phyloP scores from a whole-genome alignment of 2,113 vertebrate species.

The Chamaea fasciata region DNA sequence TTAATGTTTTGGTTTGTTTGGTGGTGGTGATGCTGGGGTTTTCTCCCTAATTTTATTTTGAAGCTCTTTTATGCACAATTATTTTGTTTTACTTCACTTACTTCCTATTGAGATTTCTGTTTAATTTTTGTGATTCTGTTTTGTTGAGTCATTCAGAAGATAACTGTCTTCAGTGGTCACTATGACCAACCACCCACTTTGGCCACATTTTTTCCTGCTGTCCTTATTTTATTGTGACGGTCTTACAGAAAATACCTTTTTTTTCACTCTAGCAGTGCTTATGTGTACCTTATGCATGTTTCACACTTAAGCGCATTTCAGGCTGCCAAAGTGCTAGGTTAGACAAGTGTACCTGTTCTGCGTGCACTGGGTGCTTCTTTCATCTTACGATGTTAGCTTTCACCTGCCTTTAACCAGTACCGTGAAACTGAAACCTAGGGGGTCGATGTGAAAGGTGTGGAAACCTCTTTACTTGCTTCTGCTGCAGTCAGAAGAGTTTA shows the following conservation, averaged over 20 bases:
- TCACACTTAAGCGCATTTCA: not conserved
- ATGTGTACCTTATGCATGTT: fast-evolving
- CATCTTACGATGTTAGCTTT: fast-evolving
- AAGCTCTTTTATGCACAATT: not conserved
- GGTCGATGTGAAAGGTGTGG: too few species aligned
- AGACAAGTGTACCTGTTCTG: fast-evolving
- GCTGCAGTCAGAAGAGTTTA: not conserved
- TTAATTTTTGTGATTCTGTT: not conserved
- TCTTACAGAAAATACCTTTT: not conserved
- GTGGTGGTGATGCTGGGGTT: not conserved
- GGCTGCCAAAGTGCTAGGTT: not conserved
- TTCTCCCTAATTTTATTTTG: not conserved
- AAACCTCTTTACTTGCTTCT: not conserved
- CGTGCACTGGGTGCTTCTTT: not conserved
- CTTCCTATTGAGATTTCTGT: not conserved
- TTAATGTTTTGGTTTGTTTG: not conserved
- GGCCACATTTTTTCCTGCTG: not conserved
- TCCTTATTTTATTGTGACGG: not conserved
- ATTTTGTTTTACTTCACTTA: not conserved
- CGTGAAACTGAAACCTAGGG: not conserved
- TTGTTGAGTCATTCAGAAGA: not conserved
- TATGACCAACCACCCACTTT: not conserved
- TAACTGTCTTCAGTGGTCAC: not conserved
- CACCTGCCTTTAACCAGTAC: not conserved
- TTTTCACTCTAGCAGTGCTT: not conserved